Evolutionary conservation across 2,113 vertebrate genomes (phyloP).

Genomic region (Megalops atlanticus): DNA sequence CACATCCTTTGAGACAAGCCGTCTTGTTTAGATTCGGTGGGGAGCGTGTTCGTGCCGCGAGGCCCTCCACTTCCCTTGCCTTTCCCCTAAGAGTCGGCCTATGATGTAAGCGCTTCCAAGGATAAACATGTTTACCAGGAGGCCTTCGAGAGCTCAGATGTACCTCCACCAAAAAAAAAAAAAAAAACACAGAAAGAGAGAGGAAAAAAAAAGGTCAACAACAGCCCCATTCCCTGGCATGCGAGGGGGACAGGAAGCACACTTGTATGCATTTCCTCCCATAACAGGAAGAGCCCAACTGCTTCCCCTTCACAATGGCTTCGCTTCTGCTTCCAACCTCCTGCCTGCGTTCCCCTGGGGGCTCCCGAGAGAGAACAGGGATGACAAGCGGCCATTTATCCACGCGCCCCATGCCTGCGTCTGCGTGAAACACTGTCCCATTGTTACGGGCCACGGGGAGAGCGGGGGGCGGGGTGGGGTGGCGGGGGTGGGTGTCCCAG

Average conservation of each 20-base stretch:
- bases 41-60: neutral
- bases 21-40: neutral
- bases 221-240: conserved; percentile 81
- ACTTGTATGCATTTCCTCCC: conserved; percentile 99
- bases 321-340: conserved; percentile 96
- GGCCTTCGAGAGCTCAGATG: conserved; percentile 67
- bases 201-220: conserved; percentile 77
- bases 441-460: conserved; percentile 53
- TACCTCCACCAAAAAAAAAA: conserved; percentile 46
- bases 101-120: conserved; percentile 21
- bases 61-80: neutral
- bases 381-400: conserved; percentile 63
- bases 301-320: conserved; percentile 99
- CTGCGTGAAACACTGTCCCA: conserved; percentile 64
- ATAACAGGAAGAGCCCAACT: conserved; percentile 99
- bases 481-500: conserved; percentile 59
- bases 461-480: neutral
- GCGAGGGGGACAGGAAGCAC: conserved; percentile 95
- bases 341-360: conserved; percentile 81
- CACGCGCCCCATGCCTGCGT: conserved; percentile 8
- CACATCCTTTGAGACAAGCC: neutral
- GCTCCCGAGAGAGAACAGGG: conserved; percentile 78
- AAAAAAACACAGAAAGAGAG: conserved; percentile 71
- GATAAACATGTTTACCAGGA: conserved; percentile 75
- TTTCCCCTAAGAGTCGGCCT: neutral